Percentiles rank a stretch among this genome's conserved stretches.
These are phyloP conservation scores for Belonocnema kinseyi DNA, from an alignment of 1,140 invertebrate species.

Conservation along the genomic window DNA sequence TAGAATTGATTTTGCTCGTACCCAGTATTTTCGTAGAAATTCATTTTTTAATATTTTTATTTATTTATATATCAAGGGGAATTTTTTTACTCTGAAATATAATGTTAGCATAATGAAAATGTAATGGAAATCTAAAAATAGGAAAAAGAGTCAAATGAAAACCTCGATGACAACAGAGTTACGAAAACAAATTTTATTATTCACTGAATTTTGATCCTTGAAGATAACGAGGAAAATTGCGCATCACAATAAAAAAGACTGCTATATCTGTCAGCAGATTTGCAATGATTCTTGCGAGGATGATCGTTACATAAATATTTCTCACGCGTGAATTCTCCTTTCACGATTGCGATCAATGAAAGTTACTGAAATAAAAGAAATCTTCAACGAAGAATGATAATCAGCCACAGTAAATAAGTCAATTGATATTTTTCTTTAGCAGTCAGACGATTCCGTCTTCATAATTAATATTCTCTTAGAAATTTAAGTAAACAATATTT, in stretches of 20 bases:
- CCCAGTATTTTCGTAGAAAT: no score
- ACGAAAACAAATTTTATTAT: not conserved
- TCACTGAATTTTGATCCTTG: not conserved
- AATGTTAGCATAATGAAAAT: no score
- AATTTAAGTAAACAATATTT: no score
- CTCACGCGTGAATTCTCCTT: slow-evolving; percentile 1
- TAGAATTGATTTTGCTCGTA: no score
- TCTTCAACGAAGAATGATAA: not conserved
- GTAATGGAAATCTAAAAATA: no score
- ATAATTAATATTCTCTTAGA: not conserved
- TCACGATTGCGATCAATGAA: not conserved
- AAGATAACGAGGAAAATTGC: not conserved
- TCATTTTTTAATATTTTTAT: no score
- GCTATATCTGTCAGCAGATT: not conserved
- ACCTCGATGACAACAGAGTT: no score
- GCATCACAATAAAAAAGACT: not conserved
- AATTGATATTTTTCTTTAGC: not conserved
- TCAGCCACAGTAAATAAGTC: not conserved
- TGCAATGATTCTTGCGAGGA: not conserved
- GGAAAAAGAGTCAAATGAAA: not conserved
- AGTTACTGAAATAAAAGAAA: not conserved
- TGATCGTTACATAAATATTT: slow-evolving; percentile 4
- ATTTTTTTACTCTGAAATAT: no score
- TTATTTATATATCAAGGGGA: no score
- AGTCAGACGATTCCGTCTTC: not conserved